Base-by-base conservation (phyloP, 2,113 vertebrate genomes). In the Daboia siamensis region DNA sequence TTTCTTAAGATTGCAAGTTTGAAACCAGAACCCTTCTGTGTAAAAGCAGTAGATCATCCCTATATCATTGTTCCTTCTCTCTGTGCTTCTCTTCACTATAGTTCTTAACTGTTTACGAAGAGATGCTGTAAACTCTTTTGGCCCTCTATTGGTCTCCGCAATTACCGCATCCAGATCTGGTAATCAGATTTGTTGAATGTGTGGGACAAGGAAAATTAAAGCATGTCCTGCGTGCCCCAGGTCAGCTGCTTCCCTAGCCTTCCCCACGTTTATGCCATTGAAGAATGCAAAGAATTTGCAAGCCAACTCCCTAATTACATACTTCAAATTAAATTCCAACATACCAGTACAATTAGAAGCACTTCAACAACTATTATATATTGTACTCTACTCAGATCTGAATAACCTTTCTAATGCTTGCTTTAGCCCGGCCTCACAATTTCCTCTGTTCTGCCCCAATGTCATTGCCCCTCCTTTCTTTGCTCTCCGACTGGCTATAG, bases 241-340 rank as follows among this genome's bases (percentile, higher is more conserved):
- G 17, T 80, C 74, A 21, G 74, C 74, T 80, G 17, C 74, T 80
- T 44, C 17, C 15, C 74, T 17, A 44, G 33, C 33, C 20, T 80
- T 80, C 7, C 1, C 33, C 20, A 3, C 21, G 33, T 44, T 80
- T 80, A 44, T 80, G 21, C 74, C 7, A 39, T 80, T 21, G 33
- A 7, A 44, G 17, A 44, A 44, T 97, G 97, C 97, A 96, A 97
- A 96, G 97, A 97, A 96, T 97, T 97, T 97, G 97, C 96, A 96
- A 98, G 97, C 97, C 97, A 97, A 97, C 95, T 97, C 96, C 97
- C 97, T 98, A 97, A 97, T 97, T 97, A 97, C 95, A 96, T 93
- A 89, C 93, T 96, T 95, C 97, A 64, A 97, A 97, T 97, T 97
- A 95, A 92, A 93, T 96, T 93, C 95, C 94, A 91, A 86, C 86